Evolutionary conservation across 2,888 invertebrate genomes (phyloP).

Genomic region (Nineta flava): DNA sequence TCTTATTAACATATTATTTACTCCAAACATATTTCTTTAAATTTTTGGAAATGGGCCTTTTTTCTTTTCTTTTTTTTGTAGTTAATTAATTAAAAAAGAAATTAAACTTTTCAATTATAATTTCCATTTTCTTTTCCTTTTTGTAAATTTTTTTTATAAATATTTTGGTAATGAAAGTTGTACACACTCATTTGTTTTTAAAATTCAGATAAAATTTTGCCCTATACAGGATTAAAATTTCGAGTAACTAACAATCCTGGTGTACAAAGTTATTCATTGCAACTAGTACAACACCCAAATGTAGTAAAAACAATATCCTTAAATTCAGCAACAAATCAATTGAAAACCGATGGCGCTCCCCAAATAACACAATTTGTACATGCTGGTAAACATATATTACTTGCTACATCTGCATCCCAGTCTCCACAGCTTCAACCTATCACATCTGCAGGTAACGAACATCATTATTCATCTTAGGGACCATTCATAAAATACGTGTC

Average conservation of each 20-base stretch:
- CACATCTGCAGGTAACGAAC: constrained; percentile 20
- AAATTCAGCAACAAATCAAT: not conserved
- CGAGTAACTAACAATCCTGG: constrained; percentile 26
- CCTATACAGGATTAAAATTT: constrained; percentile 9
- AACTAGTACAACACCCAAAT: constrained; percentile 36
- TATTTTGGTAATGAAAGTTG: no score
- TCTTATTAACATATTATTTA: no score
- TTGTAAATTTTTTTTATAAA: no score
- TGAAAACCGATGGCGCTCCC: not conserved
- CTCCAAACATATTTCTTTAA: no score
- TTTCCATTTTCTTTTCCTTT: no score
- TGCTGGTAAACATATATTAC: constrained; percentile 49
- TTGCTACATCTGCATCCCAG: constrained; percentile 34
- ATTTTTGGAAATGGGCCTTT: no score
- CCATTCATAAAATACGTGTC: no score
- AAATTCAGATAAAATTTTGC: not conserved
- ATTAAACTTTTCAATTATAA: no score
- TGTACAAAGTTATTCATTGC: constrained; percentile 31
- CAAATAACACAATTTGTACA: constrained; percentile 42
- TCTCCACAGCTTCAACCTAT: constrained; percentile 24
- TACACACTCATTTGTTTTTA: not conserved
- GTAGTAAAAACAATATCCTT: constrained; percentile 32
- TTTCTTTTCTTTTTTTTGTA: no score
- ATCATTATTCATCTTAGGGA: not conserved
- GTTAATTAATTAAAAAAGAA: no score